Conservation (phyloP, 2,888 invertebrate species). For the Automeris io region DNA sequence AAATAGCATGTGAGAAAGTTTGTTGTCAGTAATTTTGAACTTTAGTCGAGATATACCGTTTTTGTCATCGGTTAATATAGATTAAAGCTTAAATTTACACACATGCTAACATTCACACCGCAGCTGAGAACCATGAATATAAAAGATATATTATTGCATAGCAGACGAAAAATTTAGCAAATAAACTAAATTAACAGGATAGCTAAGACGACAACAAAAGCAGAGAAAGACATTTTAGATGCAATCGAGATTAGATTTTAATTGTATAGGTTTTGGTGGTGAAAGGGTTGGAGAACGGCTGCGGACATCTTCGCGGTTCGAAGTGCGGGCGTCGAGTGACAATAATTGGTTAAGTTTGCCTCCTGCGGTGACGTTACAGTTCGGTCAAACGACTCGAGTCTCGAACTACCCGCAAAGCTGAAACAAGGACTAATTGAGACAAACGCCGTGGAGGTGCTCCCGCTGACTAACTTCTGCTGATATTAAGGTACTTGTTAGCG, state of each 20-base stretch:
- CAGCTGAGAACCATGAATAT: too few species aligned
- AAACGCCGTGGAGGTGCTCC: conserved; percentile 36
- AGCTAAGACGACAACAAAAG: neutral
- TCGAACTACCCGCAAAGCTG: conserved; percentile 23
- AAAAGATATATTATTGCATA: too few species aligned
- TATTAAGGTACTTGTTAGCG: conserved; percentile 66
- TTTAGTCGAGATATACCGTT: too few species aligned
- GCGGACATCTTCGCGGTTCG: conserved; percentile 12
- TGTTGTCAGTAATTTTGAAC: too few species aligned
- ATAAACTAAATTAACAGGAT: too few species aligned
- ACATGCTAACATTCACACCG: too few species aligned
- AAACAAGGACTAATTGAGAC: conserved; percentile 53
- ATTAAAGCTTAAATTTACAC: too few species aligned
- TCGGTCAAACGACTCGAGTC: conserved; percentile 18
- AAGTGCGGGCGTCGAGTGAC: conserved; percentile 33
- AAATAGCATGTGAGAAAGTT: too few species aligned
- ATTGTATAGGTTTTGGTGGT: neutral
- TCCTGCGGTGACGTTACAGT: conserved; percentile 10
- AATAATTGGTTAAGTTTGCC: conserved; percentile 45
- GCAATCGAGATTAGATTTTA: neutral
- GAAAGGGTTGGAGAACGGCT: conserved; percentile 1
- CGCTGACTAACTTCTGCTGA: conserved; percentile 45
- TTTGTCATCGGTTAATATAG: too few species aligned
- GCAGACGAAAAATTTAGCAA: too few species aligned
- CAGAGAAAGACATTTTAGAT: neutral